Percentiles rank a stretch among this genome's conserved stretches.
Conservation (phyloP, 2,797 vertebrate species). For the Sebastes aleutianus region DNA sequence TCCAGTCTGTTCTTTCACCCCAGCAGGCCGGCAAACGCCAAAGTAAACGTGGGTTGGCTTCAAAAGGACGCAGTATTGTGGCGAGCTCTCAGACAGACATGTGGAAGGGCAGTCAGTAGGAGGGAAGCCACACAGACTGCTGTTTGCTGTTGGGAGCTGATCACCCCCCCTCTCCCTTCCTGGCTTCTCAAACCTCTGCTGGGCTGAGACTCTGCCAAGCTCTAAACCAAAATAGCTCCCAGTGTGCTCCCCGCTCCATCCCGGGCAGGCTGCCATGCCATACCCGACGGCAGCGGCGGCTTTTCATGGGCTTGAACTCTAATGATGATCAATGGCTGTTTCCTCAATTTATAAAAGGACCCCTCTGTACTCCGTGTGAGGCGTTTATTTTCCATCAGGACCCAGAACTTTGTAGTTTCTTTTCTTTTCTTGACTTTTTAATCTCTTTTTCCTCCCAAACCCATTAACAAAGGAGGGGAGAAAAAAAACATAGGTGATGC, state of each 20-base stretch:
- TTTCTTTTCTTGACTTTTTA: not conserved
- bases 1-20: constrained; percentile 24
- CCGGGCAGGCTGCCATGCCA: constrained; percentile 39
- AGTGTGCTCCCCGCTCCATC: constrained; percentile 32
- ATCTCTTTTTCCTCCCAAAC: not conserved
- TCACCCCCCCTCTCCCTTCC: not conserved
- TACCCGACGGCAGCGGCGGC: constrained; percentile 7
- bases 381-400: constrained; percentile 38
- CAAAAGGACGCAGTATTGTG: constrained; percentile 23
- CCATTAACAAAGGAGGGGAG: not conserved
- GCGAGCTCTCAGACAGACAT: constrained; percentile 36
- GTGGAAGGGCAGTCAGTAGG: constrained; percentile 44
- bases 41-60: constrained; percentile 38
- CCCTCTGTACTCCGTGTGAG: constrained; percentile 38
- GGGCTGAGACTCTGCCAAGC: constrained; percentile 37
- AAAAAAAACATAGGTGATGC: not conserved
- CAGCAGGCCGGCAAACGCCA: constrained; percentile 16
- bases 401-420: not conserved
- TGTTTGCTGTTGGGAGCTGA: constrained; percentile 35
- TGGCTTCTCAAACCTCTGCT: constrained; percentile 32
- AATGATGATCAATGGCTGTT: constrained; percentile 47
- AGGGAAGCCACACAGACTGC: constrained; percentile 39
- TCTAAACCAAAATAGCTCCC: constrained; percentile 54
- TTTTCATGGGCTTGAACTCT: constrained; percentile 38
- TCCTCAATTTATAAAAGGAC: constrained; percentile 37